phyloP scores from a whole-genome alignment of 1,140 invertebrate genomes.

The Heterodera carotae region DNA sequence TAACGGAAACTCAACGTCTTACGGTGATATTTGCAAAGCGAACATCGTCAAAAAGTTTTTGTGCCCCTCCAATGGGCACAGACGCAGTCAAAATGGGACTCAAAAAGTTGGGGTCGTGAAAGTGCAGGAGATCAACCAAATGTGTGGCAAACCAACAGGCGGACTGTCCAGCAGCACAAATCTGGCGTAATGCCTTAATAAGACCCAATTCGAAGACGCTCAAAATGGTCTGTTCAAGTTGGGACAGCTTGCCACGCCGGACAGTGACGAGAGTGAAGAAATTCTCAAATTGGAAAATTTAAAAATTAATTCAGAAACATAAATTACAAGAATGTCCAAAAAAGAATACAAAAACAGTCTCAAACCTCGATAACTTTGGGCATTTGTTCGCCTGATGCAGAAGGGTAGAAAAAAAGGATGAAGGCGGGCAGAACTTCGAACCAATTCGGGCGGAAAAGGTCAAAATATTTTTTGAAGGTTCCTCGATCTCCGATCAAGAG shows the following conservation, averaged over 20 bases:
- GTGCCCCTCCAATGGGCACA: conserved; percentile 2
- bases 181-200: conserved; percentile 15
- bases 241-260: conserved; percentile 4
- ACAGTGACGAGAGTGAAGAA: conserved; percentile 17
- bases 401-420: conserved; percentile 17
- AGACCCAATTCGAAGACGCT: conserved; percentile 18
- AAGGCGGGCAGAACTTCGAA: conserved; percentile 30
- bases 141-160: conserved; percentile 29
- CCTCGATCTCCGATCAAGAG: conserved; percentile 25
- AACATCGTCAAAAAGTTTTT: conserved; percentile 13
- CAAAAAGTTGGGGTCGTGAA: conserved; percentile 23
- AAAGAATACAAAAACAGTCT: neutral
- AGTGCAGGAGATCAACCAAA: conserved; percentile 29
- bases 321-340: no score
- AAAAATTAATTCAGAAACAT: no score
- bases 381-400: conserved; percentile 10
- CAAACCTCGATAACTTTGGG: conserved; percentile 27
- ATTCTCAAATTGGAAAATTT: conserved; percentile 9
- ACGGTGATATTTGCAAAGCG: neutral
- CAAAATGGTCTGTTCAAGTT: conserved; percentile 22
- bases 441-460: conserved; percentile 30
- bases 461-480: conserved; percentile 27
- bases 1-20: conserved; percentile 8
- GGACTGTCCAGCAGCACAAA: conserved; percentile 24
- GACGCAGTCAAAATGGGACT: conserved; percentile 15